Percentiles rank a stretch among this genome's conserved stretches.
These are phyloP conservation scores for Bellardia pandia DNA, from an alignment of 2,888 invertebrate genomes.

Conservation along the genomic window DNA sequence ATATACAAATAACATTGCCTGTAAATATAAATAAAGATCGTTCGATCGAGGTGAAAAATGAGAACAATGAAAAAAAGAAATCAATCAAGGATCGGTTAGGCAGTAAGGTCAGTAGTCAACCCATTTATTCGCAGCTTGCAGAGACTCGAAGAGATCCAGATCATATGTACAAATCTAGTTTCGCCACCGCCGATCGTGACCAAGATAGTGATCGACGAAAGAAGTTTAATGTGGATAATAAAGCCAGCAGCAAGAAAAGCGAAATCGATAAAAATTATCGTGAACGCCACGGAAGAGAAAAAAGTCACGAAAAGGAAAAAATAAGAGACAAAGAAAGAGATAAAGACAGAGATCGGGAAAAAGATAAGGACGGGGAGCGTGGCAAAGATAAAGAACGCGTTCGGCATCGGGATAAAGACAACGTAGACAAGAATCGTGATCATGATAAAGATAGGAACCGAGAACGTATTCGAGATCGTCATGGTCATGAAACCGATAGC, in stretches of 20 bases:
- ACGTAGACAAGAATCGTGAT: slow-evolving; percentile 18
- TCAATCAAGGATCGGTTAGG: slow-evolving; percentile 93
- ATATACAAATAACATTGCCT: slow-evolving; percentile 84
- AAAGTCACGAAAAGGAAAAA: slow-evolving; percentile 75
- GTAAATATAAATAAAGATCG: slow-evolving; percentile 85
- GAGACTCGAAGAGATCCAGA: slow-evolving; percentile 64
- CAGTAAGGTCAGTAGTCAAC: slow-evolving; percentile 82
- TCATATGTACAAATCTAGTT: slow-evolving; percentile 45
- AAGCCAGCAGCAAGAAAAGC: slow-evolving; percentile 55
- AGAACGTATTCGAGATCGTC: slow-evolving; percentile 44
- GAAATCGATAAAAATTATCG: slow-evolving; percentile 67
- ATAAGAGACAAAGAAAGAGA: slow-evolving; percentile 53
- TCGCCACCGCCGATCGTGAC: slow-evolving; percentile 33
- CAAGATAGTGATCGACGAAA: slow-evolving; percentile 68
- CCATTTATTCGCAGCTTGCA: slow-evolving; percentile 75
- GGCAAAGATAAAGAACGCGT: slow-evolving; percentile 50
- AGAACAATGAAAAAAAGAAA: slow-evolving; percentile 77
- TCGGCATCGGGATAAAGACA: slow-evolving; percentile 72
- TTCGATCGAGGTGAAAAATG: slow-evolving; percentile 76
- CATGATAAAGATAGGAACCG: slow-evolving; percentile 55
- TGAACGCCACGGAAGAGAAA: slow-evolving; percentile 74
- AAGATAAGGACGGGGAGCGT: slow-evolving; percentile 40
- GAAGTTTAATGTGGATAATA: slow-evolving; percentile 60
- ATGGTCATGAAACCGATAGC: slow-evolving; percentile 22
- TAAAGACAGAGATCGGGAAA: slow-evolving; percentile 73